These are phyloP conservation scores for Tenebrio molitor DNA, from an alignment of 1,140 invertebrate species.

Conservation along the genomic window DNA sequence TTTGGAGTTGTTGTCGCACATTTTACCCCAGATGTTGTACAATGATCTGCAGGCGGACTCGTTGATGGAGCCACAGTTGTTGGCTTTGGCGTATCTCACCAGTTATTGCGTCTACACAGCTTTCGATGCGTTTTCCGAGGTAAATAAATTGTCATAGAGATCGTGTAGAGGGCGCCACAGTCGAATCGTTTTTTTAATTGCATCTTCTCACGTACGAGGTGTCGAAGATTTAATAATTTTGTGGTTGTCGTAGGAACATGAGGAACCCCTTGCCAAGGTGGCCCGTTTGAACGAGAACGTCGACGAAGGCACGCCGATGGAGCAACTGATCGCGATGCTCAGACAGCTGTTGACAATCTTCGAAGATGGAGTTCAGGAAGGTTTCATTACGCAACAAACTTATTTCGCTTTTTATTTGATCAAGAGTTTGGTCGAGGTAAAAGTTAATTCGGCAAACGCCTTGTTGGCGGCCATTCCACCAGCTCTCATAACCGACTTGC, in stretches of 20 bases:
- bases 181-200: background rate
- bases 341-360: constrained; percentile 61
- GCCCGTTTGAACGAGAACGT: constrained; percentile 74
- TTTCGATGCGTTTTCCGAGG: constrained; percentile 69
- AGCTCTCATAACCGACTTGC: constrained; percentile 81
- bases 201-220: no score
- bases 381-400: constrained; percentile 85
- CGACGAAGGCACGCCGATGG: constrained; percentile 71
- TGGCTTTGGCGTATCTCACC: constrained; percentile 79
- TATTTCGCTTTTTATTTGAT: constrained; percentile 90
- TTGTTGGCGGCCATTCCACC: constrained; percentile 87
- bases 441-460: constrained; percentile 81
- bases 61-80: constrained; percentile 80
- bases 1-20: constrained; percentile 79
- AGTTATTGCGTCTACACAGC: constrained; percentile 84
- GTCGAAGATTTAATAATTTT: no score
- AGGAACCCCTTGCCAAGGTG: constrained; percentile 73
- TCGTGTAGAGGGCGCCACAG: constrained; percentile 26
- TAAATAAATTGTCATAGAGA: no score
- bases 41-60: constrained; percentile 70
- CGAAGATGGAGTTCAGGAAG: constrained; percentile 70
- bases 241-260: constrained; percentile 56
- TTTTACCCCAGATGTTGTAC: constrained; percentile 83
- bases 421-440: constrained; percentile 80
- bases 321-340: constrained; percentile 53